These are phyloP conservation scores for Fregetta grallaria DNA, from an alignment of 2,113 vertebrate genomes.

Conservation along the genomic window DNA sequence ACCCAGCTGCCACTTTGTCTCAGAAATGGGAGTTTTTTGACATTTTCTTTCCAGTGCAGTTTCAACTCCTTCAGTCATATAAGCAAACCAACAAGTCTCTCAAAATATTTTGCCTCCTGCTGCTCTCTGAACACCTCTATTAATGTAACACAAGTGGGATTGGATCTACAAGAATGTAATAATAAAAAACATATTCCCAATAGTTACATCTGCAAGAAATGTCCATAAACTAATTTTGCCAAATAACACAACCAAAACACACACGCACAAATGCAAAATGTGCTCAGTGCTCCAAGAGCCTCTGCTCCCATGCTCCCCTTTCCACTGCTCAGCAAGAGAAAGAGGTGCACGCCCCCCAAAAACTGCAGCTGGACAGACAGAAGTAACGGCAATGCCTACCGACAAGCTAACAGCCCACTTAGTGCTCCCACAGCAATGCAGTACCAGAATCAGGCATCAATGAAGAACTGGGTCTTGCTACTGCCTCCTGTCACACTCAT, in stretches of 20 bases:
- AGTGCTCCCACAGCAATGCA: not conserved
- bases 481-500: not conserved
- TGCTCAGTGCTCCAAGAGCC: not conserved
- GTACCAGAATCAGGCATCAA: not conserved
- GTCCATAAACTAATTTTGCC: not conserved
- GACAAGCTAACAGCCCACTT: fast-evolving
- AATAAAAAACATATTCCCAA: not conserved
- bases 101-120: conserved; percentile 9
- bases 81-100: not conserved
- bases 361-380: not conserved
- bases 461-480: not conserved
- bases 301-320: not conserved
- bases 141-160: not conserved
- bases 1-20: conserved; percentile 12
- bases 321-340: not conserved
- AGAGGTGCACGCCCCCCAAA: fast-evolving
- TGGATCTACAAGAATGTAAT: not conserved
- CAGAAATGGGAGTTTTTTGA: not conserved
- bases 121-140: not conserved
- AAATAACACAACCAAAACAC: not conserved
- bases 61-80: not conserved
- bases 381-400: not conserved
- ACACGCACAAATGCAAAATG: not conserved
- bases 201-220: not conserved
- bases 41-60: not conserved